These are phyloP conservation scores for Plectus sambesii DNA, from an alignment of 1,140 invertebrate species.

Conservation along the genomic window DNA sequence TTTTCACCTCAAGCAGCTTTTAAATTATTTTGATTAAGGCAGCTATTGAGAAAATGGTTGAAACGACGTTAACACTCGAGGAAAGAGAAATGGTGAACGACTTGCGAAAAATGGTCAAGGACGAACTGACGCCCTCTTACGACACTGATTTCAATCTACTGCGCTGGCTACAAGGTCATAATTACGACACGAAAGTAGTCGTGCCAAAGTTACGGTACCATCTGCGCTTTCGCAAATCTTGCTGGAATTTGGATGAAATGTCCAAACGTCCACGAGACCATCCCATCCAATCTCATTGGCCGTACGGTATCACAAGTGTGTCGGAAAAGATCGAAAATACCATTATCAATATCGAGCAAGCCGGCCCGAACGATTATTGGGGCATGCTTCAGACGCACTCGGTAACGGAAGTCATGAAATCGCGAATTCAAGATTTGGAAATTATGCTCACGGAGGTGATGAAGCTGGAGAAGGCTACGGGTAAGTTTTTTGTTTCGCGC, in stretches of 20 bases:
- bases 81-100: too few relatives aligned
- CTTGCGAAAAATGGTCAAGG: too few relatives aligned
- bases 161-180: constrained; percentile 34
- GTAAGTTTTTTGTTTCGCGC: constrained; percentile 2
- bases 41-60: too few relatives aligned
- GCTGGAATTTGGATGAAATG: constrained; percentile 32
- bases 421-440: constrained; percentile 31
- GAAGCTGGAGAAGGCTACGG: constrained; percentile 30
- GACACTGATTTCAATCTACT: constrained; percentile 35
- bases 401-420: constrained; percentile 34
- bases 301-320: constrained; percentile 31
- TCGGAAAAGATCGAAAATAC: constrained; percentile 31
- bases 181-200: constrained; percentile 37
- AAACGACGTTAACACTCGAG: too few relatives aligned
- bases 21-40: too few relatives aligned
- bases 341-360: constrained; percentile 39
- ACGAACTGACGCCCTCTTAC: constrained; percentile 30
- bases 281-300: constrained; percentile 36
- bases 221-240: constrained; percentile 22
- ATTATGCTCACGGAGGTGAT: constrained; percentile 30
- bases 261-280: constrained; percentile 23
- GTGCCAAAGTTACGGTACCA: too few relatives aligned
- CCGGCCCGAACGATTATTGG: constrained; percentile 31
- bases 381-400: constrained; percentile 34
- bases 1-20: too few relatives aligned